Conservation (phyloP, 1,140 invertebrate species). For the Heliconius hermathena region DNA sequence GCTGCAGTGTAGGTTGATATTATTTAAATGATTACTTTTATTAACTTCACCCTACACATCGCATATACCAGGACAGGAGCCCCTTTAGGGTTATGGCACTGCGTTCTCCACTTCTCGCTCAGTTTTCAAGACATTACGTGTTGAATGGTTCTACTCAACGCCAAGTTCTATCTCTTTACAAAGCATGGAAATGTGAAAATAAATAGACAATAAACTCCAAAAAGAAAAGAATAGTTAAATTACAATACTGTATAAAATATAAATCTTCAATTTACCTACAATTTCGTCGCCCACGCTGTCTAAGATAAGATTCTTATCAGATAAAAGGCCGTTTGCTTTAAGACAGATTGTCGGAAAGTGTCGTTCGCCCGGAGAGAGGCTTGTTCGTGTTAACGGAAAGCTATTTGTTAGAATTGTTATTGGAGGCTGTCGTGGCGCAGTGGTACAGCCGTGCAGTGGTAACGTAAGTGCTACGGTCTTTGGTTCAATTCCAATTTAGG, state of each 20-base stretch:
- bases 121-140: too few species aligned
- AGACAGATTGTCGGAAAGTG: conserved; percentile 32
- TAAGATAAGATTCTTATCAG: conserved; percentile 28
- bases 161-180: too few species aligned
- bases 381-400: not conserved
- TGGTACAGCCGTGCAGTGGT: too few species aligned
- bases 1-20: too few species aligned
- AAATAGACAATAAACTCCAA: too few species aligned
- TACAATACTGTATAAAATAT: not conserved
- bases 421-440: not conserved
- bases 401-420: not conserved
- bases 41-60: not conserved
- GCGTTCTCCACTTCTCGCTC: too few species aligned
- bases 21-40: not conserved
- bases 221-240: not conserved
- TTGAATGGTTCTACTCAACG: too few species aligned
- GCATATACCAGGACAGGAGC: not conserved
- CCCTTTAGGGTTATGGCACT: too few species aligned
- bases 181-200: too few species aligned
- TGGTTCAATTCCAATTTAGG: too few species aligned
- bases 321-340: conserved; percentile 32
- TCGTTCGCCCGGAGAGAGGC: not conserved
- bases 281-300: conserved; percentile 35
- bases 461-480: too few species aligned
- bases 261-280: conserved; percentile 31